Base-by-base conservation (phyloP, 2,888 invertebrate genomes). In the Tinea pellionella region DNA sequence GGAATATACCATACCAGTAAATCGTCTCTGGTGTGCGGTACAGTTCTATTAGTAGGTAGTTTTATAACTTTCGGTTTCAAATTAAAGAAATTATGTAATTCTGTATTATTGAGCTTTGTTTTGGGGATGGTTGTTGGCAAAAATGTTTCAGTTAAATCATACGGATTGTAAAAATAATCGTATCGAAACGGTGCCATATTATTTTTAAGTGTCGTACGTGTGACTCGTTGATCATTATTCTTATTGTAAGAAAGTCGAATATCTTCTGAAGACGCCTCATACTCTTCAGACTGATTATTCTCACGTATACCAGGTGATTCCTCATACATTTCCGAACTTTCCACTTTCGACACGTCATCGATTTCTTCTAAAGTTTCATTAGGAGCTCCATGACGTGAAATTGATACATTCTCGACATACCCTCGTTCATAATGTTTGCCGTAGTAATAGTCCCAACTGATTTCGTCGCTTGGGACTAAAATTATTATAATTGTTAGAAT, bases 1-100 rank as follows among this genome's bases (percentile, higher is more conserved):
- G 79, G 74, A 1, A 80, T 75, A 61, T 79, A 85, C 86, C 84
- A 86, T 41, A 69, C 60, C 4, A 24, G 24, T 6, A 24, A 3
- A 24, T 24, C 6, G 24, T 24, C n/a, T 42, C 24, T 6, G 24
- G 6, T 24, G 2, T 24, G 3, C 6, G 24, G 24, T 24, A 24
- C 24, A 24, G 3, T 24, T 6, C 3, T 24, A 24, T 24, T 24
- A 24, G 6, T 24, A 6, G 24, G 24, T 24, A 24, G 24, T 9
- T 37, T 9, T 6, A 37, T 12, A 6, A 37, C 37, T 12, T 9
- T 37, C 9, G 37, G 37, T 37, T n/a, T 37, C 6, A 37, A 9
- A 37, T 37, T 37, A 37, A 37, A 37, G 9, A 37, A 37, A 37
- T 37, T 37, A n/a, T 37, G n/a, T n/a, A 9, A 12, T 2, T 37